These are phyloP conservation scores for Platichthys stellatus DNA, from an alignment of 2,113 vertebrate species.

Conservation along the genomic window DNA sequence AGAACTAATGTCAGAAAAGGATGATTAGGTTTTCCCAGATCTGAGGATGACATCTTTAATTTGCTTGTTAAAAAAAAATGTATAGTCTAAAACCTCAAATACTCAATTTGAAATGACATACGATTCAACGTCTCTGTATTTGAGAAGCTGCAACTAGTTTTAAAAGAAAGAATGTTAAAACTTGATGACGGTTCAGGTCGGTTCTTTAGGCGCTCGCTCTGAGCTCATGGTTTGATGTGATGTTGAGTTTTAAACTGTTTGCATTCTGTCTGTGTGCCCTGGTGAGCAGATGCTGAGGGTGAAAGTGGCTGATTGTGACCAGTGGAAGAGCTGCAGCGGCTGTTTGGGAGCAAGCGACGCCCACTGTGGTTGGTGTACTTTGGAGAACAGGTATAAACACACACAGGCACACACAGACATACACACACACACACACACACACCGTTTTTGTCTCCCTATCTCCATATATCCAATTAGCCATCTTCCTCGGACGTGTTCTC, in stretches of 20 bases:
- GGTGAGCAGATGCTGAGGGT: conserved; percentile 88
- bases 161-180: background rate
- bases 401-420: background rate
- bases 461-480: conserved; percentile 15
- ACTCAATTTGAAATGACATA: background rate
- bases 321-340: conserved; percentile 85
- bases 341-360: conserved; percentile 89
- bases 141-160: background rate
- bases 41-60: too few relatives aligned
- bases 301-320: conserved; percentile 89
- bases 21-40: too few relatives aligned
- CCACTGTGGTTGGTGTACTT: conserved; percentile 95
- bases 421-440: conserved; percentile 5
- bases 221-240: background rate
- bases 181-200: background rate
- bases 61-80: too few relatives aligned
- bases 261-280: conserved; percentile 19
- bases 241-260: background rate
- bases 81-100: background rate
- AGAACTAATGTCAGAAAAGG: too few relatives aligned
- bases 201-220: background rate
- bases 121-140: background rate
- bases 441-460: conserved; percentile 10
- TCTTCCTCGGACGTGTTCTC: background rate
- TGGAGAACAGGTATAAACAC: conserved; percentile 90